Base-by-base conservation (phyloP, 2,888 invertebrate genomes). In the Notocelia uddmanniana region DNA sequence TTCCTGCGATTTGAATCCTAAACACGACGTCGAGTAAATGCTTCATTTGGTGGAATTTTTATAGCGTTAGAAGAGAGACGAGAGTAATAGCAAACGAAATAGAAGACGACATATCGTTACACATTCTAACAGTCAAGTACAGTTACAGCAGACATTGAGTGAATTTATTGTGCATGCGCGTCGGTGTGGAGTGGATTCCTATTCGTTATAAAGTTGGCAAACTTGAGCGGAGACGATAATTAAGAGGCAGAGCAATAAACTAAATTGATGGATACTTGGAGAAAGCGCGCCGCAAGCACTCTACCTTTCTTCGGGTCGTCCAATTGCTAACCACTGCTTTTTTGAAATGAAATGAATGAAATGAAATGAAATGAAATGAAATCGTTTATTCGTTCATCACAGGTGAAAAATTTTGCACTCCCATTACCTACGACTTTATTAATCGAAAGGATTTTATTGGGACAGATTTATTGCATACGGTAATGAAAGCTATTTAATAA, bases 41-140 rank as follows among this genome's bases (percentile, higher is more conserved):
- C 66, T 72, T 74, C 64, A 68, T 74, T 72, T 67, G 68, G 75
- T 74, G 68, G 41, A 59, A 45, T 26, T 34, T 63, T 62, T 62
- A 52, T 59, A 64, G 59, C 62, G 23, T 54, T 74, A 73, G 59
- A 75, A 77, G 79, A 83, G 88, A 89, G 84, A 87, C 84, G 86
- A 85, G 85, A 85, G 84, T 74, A 78, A 80, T 80, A 78, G 87
- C 88, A 87, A 78, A 87, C 82, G 80, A 84, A 88, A 85, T 78
- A 85, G 77, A 85, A 83, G 80, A 83, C 78, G 76, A 79, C 76
- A 77, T 74, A 58, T 73, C 59, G 62, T 69, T 58, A 64, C 69
- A 81, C 81, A 78, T 79, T 81, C 84, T 84, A 86, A 86, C 84
- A 85, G 77, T 80, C 76, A 85, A 70, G 76, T 79, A 83, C 85